phyloP scores from a whole-genome alignment of 2,113 vertebrate species.

The Corvus hawaiiensis region DNA sequence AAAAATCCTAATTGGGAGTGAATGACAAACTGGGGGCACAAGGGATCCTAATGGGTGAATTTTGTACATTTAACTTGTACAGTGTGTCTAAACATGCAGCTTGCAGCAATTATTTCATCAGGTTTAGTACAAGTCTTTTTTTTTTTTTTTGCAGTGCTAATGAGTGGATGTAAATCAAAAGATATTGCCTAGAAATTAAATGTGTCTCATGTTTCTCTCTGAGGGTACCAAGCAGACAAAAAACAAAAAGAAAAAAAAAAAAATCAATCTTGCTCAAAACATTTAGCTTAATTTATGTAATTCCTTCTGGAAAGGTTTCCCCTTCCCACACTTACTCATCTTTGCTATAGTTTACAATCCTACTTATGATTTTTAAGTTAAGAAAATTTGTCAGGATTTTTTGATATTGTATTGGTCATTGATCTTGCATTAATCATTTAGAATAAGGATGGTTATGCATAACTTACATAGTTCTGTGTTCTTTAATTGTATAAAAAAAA shows the following conservation, averaged over 20 bases:
- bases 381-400: neutral
- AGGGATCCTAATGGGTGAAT: neutral
- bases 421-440: neutral
- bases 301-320: neutral
- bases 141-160: neutral
- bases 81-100: neutral
- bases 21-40: neutral
- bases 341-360: neutral
- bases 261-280: neutral
- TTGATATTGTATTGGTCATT: neutral
- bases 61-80: neutral
- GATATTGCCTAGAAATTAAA: slow-evolving; percentile 1
- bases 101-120: slow-evolving; percentile 36
- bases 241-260: neutral
- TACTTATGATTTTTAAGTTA: neutral
- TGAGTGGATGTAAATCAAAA: slow-evolving; percentile 1
- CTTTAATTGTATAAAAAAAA: neutral
- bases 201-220: neutral
- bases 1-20: neutral
- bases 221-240: neutral
- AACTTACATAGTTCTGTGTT: neutral
- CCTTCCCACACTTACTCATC: neutral
- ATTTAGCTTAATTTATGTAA: neutral
- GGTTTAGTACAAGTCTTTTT: neutral
- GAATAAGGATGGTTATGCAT: neutral